Percentiles rank a stretch among this genome's conserved stretches.
Conservation (phyloP, 2,888 invertebrate genomes). For the Thymelicus acteon region DNA sequence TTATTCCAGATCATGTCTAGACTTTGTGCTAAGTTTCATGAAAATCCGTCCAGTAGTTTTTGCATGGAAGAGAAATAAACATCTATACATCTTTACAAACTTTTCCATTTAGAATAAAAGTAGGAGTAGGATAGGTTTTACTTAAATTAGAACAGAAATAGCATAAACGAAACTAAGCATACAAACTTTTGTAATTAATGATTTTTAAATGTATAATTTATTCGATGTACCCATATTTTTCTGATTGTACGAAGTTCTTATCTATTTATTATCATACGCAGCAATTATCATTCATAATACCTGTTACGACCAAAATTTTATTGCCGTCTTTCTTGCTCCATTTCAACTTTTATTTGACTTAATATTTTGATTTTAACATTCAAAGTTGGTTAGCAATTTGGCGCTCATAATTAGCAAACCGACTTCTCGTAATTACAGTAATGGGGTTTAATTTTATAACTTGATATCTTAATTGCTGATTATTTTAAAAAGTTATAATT, state of each 20-base stretch:
- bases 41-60: too few species aligned
- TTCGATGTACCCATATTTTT: too few species aligned
- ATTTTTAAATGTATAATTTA: too few species aligned
- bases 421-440: slow-evolving; percentile 24
- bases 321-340: background rate
- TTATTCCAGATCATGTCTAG: too few species aligned
- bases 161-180: too few species aligned
- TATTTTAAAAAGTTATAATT: background rate
- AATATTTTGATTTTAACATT: slow-evolving; percentile 55
- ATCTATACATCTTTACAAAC: too few species aligned
- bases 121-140: too few species aligned
- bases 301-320: slow-evolving; percentile 16
- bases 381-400: slow-evolving; percentile 52
- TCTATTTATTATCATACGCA: background rate
- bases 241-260: background rate
- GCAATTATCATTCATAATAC: slow-evolving; percentile 5
- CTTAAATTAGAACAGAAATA: too few species aligned
- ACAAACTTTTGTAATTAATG: too few species aligned
- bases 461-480: background rate
- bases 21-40: too few species aligned
- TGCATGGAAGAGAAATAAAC: too few species aligned
- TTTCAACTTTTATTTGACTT: slow-evolving; percentile 51
- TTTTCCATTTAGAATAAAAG: too few species aligned
- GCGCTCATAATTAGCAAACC: slow-evolving; percentile 57
- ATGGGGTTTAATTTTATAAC: slow-evolving; percentile 10